Evolutionary conservation across 2,797 vertebrate species (phyloP).

Genomic region (Rhincodon typus): DNA sequence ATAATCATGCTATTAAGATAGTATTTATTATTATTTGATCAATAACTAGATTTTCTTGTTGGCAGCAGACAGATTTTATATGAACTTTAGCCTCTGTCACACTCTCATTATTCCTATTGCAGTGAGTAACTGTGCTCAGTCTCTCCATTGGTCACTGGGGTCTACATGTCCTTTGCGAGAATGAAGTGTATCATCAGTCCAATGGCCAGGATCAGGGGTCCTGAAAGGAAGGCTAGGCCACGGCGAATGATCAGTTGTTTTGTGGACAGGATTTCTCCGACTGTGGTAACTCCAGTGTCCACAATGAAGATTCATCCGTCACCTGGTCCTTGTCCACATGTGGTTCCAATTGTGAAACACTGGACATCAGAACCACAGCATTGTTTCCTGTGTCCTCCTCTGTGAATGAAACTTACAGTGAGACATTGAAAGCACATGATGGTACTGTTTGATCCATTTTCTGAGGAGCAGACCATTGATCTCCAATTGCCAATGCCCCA

Average conservation of each 20-base stretch:
- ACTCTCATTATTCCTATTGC: background rate
- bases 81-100: background rate
- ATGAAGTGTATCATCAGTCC: too few relatives aligned
- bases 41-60: too few relatives aligned
- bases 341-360: background rate
- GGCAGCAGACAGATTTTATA: background rate
- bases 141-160: background rate
- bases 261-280: slow-evolving; percentile 11
- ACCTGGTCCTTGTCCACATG: too few relatives aligned
- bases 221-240: too few relatives aligned
- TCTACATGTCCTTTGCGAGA: background rate
- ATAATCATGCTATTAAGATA: too few relatives aligned
- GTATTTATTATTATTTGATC: too few relatives aligned
- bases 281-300: background rate
- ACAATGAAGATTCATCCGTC: background rate
- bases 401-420: background rate
- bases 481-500: background rate
- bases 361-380: background rate
- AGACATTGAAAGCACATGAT: background rate
- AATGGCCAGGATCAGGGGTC: too few relatives aligned
- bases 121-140: background rate
- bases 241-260: too few relatives aligned
- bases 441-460: background rate
- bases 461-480: too few relatives aligned
- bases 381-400: background rate